These are phyloP conservation scores for Thamnaconus septentrionalis DNA, from an alignment of 2,113 vertebrate genomes.

Conservation along the genomic window DNA sequence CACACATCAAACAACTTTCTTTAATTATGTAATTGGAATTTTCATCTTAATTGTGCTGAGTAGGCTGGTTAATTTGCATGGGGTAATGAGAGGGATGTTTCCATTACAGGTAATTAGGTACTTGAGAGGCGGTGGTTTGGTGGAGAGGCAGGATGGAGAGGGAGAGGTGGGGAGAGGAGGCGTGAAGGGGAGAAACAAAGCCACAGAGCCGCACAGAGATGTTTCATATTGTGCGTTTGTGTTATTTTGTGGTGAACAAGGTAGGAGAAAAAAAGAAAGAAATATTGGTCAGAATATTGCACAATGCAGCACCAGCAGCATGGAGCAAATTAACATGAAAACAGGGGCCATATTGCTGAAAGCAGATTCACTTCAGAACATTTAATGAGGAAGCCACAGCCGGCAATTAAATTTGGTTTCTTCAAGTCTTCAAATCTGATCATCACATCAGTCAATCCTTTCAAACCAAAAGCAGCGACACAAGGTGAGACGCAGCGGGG, in stretches of 20 bases:
- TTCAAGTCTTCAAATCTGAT: constrained; percentile 35
- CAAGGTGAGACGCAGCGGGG: constrained; percentile 7
- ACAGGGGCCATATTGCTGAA: too few relatives aligned
- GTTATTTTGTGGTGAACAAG: background rate
- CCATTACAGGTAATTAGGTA: constrained; percentile 83
- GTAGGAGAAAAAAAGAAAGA: background rate
- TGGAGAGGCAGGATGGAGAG: constrained; percentile 59
- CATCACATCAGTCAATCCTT: constrained; percentile 31
- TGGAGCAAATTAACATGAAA: too few relatives aligned
- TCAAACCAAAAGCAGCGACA: constrained; percentile 31
- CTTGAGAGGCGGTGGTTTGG: constrained; percentile 73
- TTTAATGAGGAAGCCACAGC: too few relatives aligned
- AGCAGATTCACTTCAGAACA: too few relatives aligned
- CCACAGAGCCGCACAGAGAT: constrained; percentile 35
- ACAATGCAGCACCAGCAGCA: too few relatives aligned
- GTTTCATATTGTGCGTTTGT: constrained; percentile 8
- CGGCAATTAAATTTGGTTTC: constrained; percentile 55
- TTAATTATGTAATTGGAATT: constrained; percentile 80
- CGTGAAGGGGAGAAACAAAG: constrained; percentile 26
- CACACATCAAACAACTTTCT: constrained; percentile 78
- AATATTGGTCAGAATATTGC: background rate
- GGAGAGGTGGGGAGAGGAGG: constrained; percentile 38
- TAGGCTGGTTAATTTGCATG: constrained; percentile 79
- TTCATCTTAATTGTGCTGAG: constrained; percentile 79
- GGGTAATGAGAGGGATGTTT: constrained; percentile 82